Base-by-base conservation (phyloP, 1,140 invertebrate genomes). In the Neotoxoptera formosana region DNA sequence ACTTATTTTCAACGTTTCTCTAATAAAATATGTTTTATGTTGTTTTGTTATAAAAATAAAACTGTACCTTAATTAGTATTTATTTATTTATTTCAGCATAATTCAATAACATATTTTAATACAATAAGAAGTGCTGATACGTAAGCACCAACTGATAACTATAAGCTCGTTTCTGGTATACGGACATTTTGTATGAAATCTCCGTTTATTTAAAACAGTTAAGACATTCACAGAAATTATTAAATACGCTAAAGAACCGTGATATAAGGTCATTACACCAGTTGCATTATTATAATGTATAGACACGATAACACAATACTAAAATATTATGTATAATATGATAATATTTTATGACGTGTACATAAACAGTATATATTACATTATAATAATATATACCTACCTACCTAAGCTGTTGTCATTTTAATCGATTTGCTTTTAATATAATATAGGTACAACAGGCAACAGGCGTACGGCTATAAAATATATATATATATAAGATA, bases 261-360 rank as follows among this genome's bases (percentile, higher is more conserved):
- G 60, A 76, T 76, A 76, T 17, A 76, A n/a, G 81, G 81, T 83
- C 81, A 83, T 83, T 83, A 83, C 21, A 83, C 81, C 36, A 36
- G 34, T 41, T 41, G 60, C 60, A 76, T 76, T 83, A 36, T 36
- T 23, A 83, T 41, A 83, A 83, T 23, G 34, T 83, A n/a, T n/a
- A 83, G 36, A 41, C 34, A 83, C 34, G 81, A 83, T 36, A 83
- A 83, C 81, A 83, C 9, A 36, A 83, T 83, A 83, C 60, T 76
- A 36, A 83, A 83, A 83, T 36, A 36, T 76, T 83, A 36, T 34
- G 34, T 41, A 83, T 41, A 67, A 83, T 83, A 41, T 83, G 20
- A 41, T 83, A 83, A 83, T 83, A 83, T 83, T 76, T 76, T 34
- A 17, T 76, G 60, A n/a, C n/a, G 60, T 67, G 14, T 67, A 67